Base-by-base conservation (phyloP, 2,888 invertebrate genomes). In the Graphium colonna region DNA sequence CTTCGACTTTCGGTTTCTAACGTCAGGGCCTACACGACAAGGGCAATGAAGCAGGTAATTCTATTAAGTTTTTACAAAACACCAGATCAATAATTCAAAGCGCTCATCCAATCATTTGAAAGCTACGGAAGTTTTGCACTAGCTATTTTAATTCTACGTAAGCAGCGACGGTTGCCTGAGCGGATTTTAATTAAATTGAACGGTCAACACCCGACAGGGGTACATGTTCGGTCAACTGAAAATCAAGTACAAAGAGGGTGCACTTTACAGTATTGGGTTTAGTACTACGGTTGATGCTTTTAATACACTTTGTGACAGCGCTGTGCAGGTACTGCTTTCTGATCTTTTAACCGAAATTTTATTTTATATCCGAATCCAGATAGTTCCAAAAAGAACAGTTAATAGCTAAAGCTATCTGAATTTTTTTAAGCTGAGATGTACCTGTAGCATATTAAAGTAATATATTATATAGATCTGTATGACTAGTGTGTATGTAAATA, bases 201-300 rank as follows among this genome's bases (percentile, higher is more conserved):
- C 7, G 21, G 10, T 18, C 46, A 36, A 36, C 36, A 38, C 36
- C 18, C 18, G 18, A 21, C 28, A 28, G 13, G 36, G 18, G 26
- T n/a, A 42, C 12, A 42, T 28, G 43, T 43, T 43, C 43, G 43
- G 12, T 18, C n/a, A 36, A 38, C 36, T 21, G 46, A 18, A 38
- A 46, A 38, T 40, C 26, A 44, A 38, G 26, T 15, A 51, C 51
- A 51, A 51, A 38, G 38, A 21, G 38, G 16, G n/a, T 51, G 44
- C 44, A 51, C 51, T 51, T 43, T 38, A 38, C 43, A 43, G 38
- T 51, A 51, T 51, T 51, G 43, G 44, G 38, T 51, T 13, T 26
- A 16, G 43, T 26, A n/a, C 26, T 12, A 1, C 38, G 13, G n/a
- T 36, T 13, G 38, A 21, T 8, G 21, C 12, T 44, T 44, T 51